Conservation (phyloP, 2,888 invertebrate species). For the Arctia plantaginis region DNA sequence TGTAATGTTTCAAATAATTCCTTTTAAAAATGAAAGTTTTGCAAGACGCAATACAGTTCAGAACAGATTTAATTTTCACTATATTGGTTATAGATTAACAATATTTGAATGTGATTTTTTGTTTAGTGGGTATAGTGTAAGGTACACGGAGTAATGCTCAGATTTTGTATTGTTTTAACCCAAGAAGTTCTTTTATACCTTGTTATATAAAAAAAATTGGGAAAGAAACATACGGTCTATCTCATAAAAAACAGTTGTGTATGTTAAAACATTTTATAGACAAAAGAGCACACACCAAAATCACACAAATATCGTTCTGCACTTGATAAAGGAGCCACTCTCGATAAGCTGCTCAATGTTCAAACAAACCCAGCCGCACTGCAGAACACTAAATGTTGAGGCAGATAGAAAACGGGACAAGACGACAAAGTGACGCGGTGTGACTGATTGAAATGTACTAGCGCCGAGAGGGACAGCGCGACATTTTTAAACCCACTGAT, state of each 20-base stretch:
- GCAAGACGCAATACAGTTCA: no score
- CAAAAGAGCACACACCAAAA: no score
- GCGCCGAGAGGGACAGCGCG: background rate
- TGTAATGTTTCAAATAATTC: background rate
- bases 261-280: background rate
- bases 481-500: background rate
- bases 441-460: no score
- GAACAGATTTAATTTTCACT: no score
- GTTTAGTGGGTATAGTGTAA: no score
- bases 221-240: background rate
- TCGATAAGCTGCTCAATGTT: background rate
- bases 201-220: background rate
- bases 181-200: no score
- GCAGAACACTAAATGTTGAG: background rate
- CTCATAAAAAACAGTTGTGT: background rate
- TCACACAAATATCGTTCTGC: background rate
- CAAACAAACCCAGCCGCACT: background rate
- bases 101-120: background rate
- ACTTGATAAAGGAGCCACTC: background rate
- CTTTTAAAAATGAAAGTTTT: no score
- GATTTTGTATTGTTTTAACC: no score
- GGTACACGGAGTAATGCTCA: no score
- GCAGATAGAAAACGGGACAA: background rate
- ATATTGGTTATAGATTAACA: background rate
- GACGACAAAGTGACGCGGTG: no score